Base-by-base conservation (phyloP, 2,113 vertebrate species). In the Rhinolophus ferrumequinum region DNA sequence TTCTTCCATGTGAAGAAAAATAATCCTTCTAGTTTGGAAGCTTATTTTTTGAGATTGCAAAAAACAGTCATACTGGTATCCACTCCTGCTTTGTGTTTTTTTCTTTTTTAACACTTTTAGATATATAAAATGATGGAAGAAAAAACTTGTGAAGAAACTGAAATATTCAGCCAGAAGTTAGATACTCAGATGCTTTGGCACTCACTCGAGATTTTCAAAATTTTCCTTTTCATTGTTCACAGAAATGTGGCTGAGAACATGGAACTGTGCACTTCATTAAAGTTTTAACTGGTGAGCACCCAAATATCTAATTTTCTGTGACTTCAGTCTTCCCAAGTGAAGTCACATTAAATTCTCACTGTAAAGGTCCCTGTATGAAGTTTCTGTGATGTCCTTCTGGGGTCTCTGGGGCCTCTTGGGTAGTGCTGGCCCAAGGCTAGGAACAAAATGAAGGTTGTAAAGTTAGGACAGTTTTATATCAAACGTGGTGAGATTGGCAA, bases 161-260 rank as follows among this genome's bases (percentile, higher is more conserved):
- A 76, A 76, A 84, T 88, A 60, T 67, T 81, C 58, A 38, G 18
- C 38, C 11, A 12, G 41, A 82, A 73, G 24, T 64, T 90, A 77
- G 41, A 83, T 81, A 84, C 58, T 75, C 60, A 85, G 60, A 56
- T 58, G 14, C 60, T 64, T 94, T 64, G 64, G 75, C n/a, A 88
- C 33, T 81, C 80, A 62, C 35, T 60, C 60, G 54, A 88, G 67
- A 84, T 76, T 92, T 92, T 24, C 0, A 35, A 87, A 64, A 6
- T 50, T 87, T 82, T 95, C 14, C 35, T 95, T 96, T 81, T 15
- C 13, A 93, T 4, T 47, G 9, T 90, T 88, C 58, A 80, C 47
- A 96, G 52, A 62, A 84, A 88, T 35, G 14, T 85, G 30, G 12
- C n/a, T 72, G 30, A 50, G 13, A 90, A 33, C 41, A 62, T 15